These are phyloP conservation scores for Perca schrenkii DNA, from an alignment of 2,113 vertebrate genomes.

Conservation along the genomic window DNA sequence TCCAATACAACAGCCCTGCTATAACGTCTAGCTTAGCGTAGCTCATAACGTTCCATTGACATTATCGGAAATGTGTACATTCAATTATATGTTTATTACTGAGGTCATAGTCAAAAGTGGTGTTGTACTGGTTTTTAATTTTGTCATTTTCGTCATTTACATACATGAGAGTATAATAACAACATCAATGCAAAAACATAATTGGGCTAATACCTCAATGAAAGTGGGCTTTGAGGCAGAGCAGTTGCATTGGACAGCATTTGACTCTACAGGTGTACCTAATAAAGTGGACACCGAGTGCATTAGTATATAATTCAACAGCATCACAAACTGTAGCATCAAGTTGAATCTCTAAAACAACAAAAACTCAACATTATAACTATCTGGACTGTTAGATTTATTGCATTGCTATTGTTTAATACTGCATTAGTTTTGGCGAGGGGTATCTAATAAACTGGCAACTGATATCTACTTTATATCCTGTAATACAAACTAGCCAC, in stretches of 20 bases:
- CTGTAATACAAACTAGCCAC: not conserved
- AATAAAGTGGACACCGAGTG: slow-evolving; percentile 8
- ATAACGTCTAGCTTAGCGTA: not conserved
- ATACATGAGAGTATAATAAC: not conserved
- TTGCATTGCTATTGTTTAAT: slow-evolving; percentile 2
- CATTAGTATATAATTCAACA: not conserved
- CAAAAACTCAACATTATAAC: not conserved
- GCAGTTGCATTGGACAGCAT: not conserved
- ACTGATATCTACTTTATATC: not conserved
- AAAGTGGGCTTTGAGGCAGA: not conserved
- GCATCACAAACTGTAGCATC: not conserved
- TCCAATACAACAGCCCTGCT: not conserved
- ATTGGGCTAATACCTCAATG: not conserved
- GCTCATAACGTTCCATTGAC: not conserved
- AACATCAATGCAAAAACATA: not conserved
- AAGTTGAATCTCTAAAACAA: slow-evolving; percentile 4
- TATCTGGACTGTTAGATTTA: not conserved
- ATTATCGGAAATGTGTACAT: not conserved
- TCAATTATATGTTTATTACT: not conserved
- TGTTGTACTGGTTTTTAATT: not conserved
- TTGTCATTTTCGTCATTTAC: not conserved
- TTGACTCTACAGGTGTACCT: slow-evolving; percentile 2
- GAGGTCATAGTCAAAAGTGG: not conserved
- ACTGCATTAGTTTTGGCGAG: not conserved
- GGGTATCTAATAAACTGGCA: slow-evolving; percentile 1